Conservation (phyloP, 2,888 invertebrate species). For the Diaphora mendica region DNA sequence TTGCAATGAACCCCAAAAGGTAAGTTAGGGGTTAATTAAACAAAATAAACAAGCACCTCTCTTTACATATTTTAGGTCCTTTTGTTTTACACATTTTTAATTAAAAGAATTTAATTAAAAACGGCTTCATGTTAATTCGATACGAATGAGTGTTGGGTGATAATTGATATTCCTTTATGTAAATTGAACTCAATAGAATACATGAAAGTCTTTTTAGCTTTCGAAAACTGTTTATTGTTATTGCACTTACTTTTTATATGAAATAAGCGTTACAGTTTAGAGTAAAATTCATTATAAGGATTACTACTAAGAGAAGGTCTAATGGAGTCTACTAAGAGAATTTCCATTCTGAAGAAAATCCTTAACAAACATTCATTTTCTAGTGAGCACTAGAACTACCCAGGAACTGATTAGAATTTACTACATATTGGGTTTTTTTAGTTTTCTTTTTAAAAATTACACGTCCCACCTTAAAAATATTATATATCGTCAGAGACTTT, state of each 20-base stretch:
- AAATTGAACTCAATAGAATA: not conserved
- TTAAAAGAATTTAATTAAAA: conserved; percentile 38
- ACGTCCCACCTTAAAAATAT: no score
- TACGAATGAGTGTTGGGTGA: not conserved
- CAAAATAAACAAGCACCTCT: conserved; percentile 40
- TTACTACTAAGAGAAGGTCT: no score
- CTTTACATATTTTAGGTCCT: conserved; percentile 36
- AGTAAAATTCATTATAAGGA: no score
- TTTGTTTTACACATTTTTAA: conserved; percentile 27
- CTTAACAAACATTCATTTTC: not conserved
- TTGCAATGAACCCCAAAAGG: no score
- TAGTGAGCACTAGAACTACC: not conserved
- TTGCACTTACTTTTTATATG: not conserved
- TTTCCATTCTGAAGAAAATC: no score
- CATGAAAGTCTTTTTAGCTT: not conserved
- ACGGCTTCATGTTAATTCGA: conserved; percentile 20
- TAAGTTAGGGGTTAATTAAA: conserved; percentile 50
- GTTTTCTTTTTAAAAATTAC: not conserved
- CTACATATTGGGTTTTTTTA: not conserved
- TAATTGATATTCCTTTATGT: not conserved
- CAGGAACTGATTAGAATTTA: not conserved
- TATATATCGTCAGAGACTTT: no score
- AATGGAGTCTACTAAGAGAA: no score
- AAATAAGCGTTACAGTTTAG: no score
- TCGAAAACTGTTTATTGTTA: not conserved